A percentile compares a stretch with the other conserved stretches of the same genome.
Conservation (phyloP, 2,113 vertebrate genomes). For the Psittacus erithacus region DNA sequence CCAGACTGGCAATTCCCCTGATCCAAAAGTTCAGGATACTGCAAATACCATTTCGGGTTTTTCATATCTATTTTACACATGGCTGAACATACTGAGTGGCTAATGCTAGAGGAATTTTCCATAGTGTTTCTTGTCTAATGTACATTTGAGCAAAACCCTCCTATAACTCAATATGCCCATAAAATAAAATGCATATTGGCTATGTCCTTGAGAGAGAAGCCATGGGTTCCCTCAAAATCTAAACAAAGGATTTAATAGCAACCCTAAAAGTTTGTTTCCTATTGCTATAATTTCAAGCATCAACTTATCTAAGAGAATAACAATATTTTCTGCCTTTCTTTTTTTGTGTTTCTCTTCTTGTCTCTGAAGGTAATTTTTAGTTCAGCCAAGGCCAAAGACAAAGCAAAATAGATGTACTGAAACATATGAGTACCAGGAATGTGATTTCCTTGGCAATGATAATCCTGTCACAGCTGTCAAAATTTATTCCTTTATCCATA, state of each 20-base stretch:
- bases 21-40: background rate
- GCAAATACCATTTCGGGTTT: background rate
- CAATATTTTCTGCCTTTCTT: background rate
- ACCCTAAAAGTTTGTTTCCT: background rate
- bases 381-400: slow-evolving; percentile 58
- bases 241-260: background rate
- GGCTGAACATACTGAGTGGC: background rate
- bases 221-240: background rate
- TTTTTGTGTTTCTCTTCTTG: slow-evolving; percentile 10
- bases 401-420: slow-evolving; percentile 55
- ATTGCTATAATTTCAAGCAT: background rate
- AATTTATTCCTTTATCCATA: slow-evolving; percentile 75
- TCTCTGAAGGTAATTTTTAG: slow-evolving; percentile 32
- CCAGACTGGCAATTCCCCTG: background rate
- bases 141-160: background rate
- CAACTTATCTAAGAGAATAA: background rate
- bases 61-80: background rate
- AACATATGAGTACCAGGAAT: slow-evolving; percentile 60
- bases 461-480: slow-evolving; percentile 76
- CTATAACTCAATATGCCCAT: background rate
- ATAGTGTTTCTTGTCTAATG: background rate
- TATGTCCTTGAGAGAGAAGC: background rate
- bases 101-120: background rate
- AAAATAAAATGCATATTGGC: background rate
- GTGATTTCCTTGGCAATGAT: slow-evolving; percentile 70